Conservation (phyloP, 2,888 invertebrate species). For the Melieria crassipennis region DNA sequence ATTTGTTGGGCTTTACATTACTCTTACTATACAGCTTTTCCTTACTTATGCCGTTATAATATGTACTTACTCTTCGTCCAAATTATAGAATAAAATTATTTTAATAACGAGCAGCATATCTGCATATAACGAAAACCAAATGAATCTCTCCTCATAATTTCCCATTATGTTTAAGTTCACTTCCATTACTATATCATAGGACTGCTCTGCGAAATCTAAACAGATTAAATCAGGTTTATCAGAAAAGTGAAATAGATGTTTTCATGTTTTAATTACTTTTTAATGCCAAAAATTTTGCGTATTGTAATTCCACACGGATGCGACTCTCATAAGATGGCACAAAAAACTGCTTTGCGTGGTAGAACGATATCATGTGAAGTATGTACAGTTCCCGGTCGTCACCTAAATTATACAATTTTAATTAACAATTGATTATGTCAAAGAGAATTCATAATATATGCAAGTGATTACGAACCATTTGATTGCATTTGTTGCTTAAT, state of each 20-base stretch:
- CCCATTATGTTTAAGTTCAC: conserved; percentile 26
- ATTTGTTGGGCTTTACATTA: no score
- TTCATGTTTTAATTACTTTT: conserved; percentile 44
- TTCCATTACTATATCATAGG: conserved; percentile 43
- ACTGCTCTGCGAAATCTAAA: conserved; percentile 47
- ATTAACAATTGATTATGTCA: neutral
- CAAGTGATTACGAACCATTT: conserved; percentile 5
- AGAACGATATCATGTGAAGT: conserved; percentile 5
- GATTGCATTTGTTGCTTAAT: conserved; percentile 32
- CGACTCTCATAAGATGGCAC: conserved; percentile 43
- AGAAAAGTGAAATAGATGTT: no score
- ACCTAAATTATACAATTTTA: conserved; percentile 1
- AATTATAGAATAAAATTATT: conserved; percentile 40
- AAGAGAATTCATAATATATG: neutral
- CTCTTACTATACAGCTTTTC: no score
- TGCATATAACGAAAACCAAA: conserved; percentile 43
- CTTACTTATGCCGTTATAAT: no score
- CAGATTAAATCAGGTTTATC: conserved; percentile 9
- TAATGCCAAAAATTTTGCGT: conserved; percentile 45
- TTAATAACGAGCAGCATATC: conserved; percentile 42
- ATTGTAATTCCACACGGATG: conserved; percentile 41
- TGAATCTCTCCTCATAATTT: conserved; percentile 32
- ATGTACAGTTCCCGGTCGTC: conserved; percentile 14
- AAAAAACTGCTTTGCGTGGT: conserved; percentile 41
- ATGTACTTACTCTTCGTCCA: conserved; percentile 40